Base-by-base conservation (phyloP, 2,797 vertebrate genomes). In the Arnoldichthys spilopterus region DNA sequence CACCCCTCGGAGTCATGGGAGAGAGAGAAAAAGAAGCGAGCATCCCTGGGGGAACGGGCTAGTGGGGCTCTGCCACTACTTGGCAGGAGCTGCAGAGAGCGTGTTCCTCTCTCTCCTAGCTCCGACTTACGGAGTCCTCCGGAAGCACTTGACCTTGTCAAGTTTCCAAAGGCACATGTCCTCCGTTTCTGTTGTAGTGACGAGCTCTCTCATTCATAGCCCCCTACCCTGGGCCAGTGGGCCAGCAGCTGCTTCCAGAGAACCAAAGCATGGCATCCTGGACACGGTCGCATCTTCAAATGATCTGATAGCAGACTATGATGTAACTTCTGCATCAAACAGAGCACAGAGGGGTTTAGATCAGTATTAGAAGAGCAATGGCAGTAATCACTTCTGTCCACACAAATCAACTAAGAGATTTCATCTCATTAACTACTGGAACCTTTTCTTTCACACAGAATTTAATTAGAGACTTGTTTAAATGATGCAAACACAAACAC, bases 111-210 rank as follows among this genome's bases (percentile, higher is more conserved):
- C 58, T 78, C 75, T 74, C 34, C 30, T 70, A 68, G 68, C 76
- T 80, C 28, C 69, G 75, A 84, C 70, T 77, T 74, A 72, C 43
- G 56, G 75, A 76, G 59, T 70, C 75, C 79, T 83, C 51, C 28
- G 43, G 64, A 68, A 72, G 69, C 77, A 40, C 56, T 83, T 82
- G 84, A 82, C 79, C 82, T 84, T 83, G 76, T 82, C 69, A 66
- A 40, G 51, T 12, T 78, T 72, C 67, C 61, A 54, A 53, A 76
- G 61, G 75, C 37, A 28, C 47, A 59, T 66, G 63, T 85, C 74
- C 59, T 61, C 66, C 72, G 51, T 63, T 70, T 81, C 81, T 77
- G 72, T 72, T 6, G 43, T 67, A 56, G 82, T 84, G 62, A 28
- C 75, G 13, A 67, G 82, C 76, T 78, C n/a, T 54, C 43, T 80